Conservation (phyloP, 2,113 vertebrate genomes). For the Nematolebias whitei region DNA sequence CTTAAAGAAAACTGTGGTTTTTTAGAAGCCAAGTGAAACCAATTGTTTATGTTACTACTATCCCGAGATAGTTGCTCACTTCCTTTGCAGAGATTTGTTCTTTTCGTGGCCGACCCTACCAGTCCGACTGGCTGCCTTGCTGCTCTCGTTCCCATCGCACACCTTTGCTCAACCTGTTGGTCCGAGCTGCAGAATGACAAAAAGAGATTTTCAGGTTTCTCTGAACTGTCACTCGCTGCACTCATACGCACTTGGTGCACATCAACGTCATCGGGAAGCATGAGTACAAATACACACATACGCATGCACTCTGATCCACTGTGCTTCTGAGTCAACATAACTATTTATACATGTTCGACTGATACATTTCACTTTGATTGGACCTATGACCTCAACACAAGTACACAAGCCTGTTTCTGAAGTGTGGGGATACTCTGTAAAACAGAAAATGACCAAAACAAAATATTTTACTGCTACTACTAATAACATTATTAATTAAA, state of each 20-base stretch:
- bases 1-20: background rate
- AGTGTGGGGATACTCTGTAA: background rate
- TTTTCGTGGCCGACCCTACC: conserved; percentile 64
- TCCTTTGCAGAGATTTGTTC: conserved; percentile 18
- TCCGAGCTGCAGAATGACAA: conserved; percentile 32
- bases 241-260: conserved; percentile 11
- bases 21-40: background rate
- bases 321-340: conserved; percentile 15
- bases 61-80: conserved; percentile 34
- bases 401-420: background rate
- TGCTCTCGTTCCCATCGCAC: conserved; percentile 59
- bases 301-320: background rate
- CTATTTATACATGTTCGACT: conserved; percentile 8
- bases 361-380: background rate
- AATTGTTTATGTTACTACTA: conserved; percentile 6
- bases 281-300: background rate
- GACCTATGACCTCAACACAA: background rate
- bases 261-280: conserved; percentile 20
- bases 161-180: conserved; percentile 68
- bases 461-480: too few relatives aligned
- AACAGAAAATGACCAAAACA: background rate
- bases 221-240: conserved; percentile 20
- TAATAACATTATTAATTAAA: too few relatives aligned
- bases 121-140: conserved; percentile 70
- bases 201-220: conserved; percentile 44